Evolutionary conservation across 2,888 invertebrate species (phyloP), one percentile per base, ranked within the genome.

Genomic region (Cryptops parisi): DNA sequence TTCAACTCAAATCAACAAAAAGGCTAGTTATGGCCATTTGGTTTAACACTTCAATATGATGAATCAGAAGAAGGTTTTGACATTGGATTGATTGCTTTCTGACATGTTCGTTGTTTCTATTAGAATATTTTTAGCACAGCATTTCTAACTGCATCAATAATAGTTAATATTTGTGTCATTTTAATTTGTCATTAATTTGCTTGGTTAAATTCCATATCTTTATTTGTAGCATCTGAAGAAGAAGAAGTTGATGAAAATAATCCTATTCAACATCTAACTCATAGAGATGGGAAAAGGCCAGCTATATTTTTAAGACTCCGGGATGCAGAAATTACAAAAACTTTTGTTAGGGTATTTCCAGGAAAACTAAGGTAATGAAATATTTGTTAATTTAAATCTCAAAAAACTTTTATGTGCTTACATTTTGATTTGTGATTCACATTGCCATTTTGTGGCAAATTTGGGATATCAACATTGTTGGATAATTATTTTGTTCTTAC

Each of bases 321-420:
- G 53, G 57, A 55, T 43, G 47, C 33, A 21, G 57, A 57, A 21
- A 53, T 53, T 33, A 53, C 38, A 43, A 43, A 41, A 33, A 93
- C 94, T 55, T 83, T 83, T 67, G 91, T 98, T 54, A 82, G 89
- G 60, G 91, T 97, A 59, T 97, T 94, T 76, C 93, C 96, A 33
- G 88, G 88, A 45, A 60, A 60, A 55, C 52, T 57, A 47, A 57
- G 57, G 57, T 55, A 49, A n/a, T 12, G 2, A 25, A 40, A n/a
- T 17, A 40, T 19, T 21, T 40, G 9, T 23, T 17, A 3, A 48
- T 48, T 27, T 21, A 17, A 17, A 17, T 12, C 17, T 41, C 5
- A 17, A 21, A n/a, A 17, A 19, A n/a, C 17, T 41, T 41, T 6
- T 22, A 21, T 33, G 48, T 38, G 21, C 9, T n/a, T 19, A 33